A percentile compares a stretch with the other conserved stretches of the same genome.
Evolutionary conservation across 2,888 invertebrate species (phyloP).

Genomic region (Cerastis rubricosa): DNA sequence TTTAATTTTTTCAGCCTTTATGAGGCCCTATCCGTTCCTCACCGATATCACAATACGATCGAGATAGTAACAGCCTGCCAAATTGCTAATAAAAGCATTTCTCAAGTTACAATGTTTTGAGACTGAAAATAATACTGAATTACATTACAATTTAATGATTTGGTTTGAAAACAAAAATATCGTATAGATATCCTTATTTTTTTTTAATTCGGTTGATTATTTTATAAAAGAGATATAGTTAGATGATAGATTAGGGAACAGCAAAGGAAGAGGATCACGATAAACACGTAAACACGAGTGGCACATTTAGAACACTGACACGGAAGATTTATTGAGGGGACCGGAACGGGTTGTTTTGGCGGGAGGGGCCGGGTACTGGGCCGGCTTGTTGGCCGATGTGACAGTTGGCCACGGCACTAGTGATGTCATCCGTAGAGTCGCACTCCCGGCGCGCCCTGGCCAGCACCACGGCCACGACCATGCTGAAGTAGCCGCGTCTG

Average conservation of each 20-base stretch:
- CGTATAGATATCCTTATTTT: not conserved
- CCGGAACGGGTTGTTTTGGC: conserved; percentile 12
- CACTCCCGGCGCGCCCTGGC: conserved; percentile 41
- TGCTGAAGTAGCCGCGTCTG: conserved; percentile 19
- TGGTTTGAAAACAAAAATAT: too few relatives aligned
- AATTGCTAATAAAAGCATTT: conserved; percentile 2
- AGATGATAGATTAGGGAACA: not conserved
- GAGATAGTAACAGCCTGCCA: conserved; percentile 17
- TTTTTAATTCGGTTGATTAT: not conserved
- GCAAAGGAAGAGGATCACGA: not conserved
- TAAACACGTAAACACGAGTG: not conserved
- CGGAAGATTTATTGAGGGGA: not conserved
- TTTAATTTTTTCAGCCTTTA: conserved; percentile 13
- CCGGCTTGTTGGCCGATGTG: conserved; percentile 8
- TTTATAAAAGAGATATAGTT: not conserved
- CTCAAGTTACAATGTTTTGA: conserved; percentile 14
- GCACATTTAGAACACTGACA: not conserved
- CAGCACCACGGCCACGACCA: conserved; percentile 42
- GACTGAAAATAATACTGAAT: conserved; percentile 10
- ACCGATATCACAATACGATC: not conserved
- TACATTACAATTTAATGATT: not conserved
- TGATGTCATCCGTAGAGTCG: conserved; percentile 41
- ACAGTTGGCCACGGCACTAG: conserved; percentile 36
- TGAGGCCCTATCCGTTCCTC: not conserved
- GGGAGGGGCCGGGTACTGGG: not conserved